Evolutionary conservation across 2,888 invertebrate species (phyloP).

Genomic region (Galeruca laticollis): DNA sequence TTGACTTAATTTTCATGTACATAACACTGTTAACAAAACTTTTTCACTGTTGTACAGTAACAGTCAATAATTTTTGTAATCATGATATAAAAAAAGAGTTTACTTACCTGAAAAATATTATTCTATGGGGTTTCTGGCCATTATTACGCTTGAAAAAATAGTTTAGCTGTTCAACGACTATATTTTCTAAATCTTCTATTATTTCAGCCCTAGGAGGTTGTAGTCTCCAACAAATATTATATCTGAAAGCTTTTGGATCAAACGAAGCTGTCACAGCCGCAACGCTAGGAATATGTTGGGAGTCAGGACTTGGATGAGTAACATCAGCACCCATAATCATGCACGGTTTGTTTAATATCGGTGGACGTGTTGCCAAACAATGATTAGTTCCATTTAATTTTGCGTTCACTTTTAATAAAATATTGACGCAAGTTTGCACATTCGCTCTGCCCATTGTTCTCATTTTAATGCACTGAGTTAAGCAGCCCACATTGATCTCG

Average conservation of each 20-base stretch:
- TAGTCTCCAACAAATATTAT: conserved; percentile 82
- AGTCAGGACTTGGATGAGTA: conserved; percentile 89
- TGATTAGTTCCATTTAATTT: conserved; percentile 90
- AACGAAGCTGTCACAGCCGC: conserved; percentile 83
- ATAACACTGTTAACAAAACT: too few relatives aligned
- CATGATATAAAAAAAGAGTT: conserved; percentile 69
- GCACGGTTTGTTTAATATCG: conserved; percentile 65
- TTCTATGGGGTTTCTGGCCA: conserved; percentile 69
- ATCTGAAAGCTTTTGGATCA: conserved; percentile 75
- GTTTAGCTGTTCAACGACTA: conserved; percentile 71
- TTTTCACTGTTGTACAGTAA: too few relatives aligned
- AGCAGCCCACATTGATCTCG: conserved; percentile 75
- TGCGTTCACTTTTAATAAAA: conserved; percentile 80
- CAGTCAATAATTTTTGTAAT: too few relatives aligned
- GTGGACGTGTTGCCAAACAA: conserved; percentile 51
- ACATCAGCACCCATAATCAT: conserved; percentile 87
- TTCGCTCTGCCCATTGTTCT: conserved; percentile 70
- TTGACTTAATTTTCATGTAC: neutral
- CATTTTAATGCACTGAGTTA: conserved; percentile 81
- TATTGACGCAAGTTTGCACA: conserved; percentile 75
- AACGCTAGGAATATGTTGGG: conserved; percentile 74
- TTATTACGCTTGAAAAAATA: conserved; percentile 70
- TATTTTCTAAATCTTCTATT: conserved; percentile 77
- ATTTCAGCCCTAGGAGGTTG: conserved; percentile 82
- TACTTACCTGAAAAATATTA: conserved; percentile 87